Percentiles rank a stretch among this genome's conserved stretches.
phyloP scores from a whole-genome alignment of 2,888 invertebrate genomes.

The Parochlus steinenii region DNA sequence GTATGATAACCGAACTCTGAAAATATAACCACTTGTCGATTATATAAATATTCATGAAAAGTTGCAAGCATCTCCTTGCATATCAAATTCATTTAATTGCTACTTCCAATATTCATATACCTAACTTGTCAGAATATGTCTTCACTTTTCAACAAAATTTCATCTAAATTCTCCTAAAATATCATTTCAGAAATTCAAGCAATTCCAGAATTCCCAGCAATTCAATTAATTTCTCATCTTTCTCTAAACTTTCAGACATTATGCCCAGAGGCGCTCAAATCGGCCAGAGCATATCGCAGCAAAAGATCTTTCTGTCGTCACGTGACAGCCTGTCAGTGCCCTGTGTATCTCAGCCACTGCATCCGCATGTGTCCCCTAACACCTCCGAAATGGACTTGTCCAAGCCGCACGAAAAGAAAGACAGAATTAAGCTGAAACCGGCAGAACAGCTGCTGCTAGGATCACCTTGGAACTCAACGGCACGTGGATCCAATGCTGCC shows the following conservation, averaged over 20 bases:
- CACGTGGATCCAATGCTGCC: conserved; percentile 29
- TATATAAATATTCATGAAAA: too few relatives aligned
- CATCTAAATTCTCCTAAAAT: not conserved
- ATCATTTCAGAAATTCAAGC: conserved; percentile 19
- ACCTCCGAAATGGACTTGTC: conserved; percentile 61
- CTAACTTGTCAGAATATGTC: not conserved
- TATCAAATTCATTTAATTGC: too few relatives aligned
- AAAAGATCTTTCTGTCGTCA: conserved; percentile 52
- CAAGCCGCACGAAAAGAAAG: conserved; percentile 43
- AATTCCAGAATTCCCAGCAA: too few relatives aligned
- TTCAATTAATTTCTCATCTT: too few relatives aligned
- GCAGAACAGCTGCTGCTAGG: conserved; percentile 59
- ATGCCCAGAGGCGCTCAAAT: conserved; percentile 40
- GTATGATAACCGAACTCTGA: too few relatives aligned
- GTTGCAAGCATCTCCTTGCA: too few relatives aligned
- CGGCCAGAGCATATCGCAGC: conserved; percentile 33
- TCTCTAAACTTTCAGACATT: conserved; percentile 48
- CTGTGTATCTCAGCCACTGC: conserved; percentile 43
- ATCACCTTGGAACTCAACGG: conserved; percentile 37
- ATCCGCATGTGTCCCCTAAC: conserved; percentile 37
- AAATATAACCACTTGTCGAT: too few relatives aligned
- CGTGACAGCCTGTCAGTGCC: conserved; percentile 57
- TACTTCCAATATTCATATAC: too few relatives aligned
- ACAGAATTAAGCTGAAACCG: conserved; percentile 47
- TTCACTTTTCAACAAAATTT: not conserved